Percentiles rank a stretch among this genome's conserved stretches.
Conservation (phyloP, 2,888 invertebrate genomes). For the Lamellibrachia columna region DNA sequence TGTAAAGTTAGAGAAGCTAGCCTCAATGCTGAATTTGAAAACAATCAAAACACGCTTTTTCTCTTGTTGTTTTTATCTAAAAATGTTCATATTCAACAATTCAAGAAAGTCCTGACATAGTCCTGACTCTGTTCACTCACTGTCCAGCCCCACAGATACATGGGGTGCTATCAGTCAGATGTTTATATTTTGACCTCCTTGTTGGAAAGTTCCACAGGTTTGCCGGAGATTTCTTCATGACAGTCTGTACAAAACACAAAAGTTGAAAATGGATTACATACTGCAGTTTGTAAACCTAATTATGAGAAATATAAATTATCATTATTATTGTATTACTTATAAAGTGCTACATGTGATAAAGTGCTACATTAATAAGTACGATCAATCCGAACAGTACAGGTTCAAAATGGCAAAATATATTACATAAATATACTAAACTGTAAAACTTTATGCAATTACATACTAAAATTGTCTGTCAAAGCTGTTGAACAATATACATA, state of each 20-base stretch:
- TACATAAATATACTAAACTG: too few species aligned
- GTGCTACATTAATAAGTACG: too few species aligned
- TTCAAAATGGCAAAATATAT: too few species aligned
- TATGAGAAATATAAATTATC: too few species aligned
- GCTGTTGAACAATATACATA: too few species aligned
- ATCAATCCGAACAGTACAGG: too few species aligned
- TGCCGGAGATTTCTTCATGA: conserved; percentile 52
- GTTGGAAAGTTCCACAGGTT: conserved; percentile 62
- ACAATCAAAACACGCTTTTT: not conserved
- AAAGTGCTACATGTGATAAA: too few species aligned
- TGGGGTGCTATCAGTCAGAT: conserved; percentile 61
- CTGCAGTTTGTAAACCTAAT: too few species aligned
- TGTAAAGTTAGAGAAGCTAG: not conserved
- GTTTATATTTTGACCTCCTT: conserved; percentile 61
- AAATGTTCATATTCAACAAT: not conserved
- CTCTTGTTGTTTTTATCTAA: not conserved
- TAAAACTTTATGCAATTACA: too few species aligned
- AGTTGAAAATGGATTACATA: too few species aligned
- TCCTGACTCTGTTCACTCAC: conserved; percentile 44
- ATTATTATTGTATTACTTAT: too few species aligned
- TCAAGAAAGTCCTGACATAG: not conserved
- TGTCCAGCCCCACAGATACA: conserved; percentile 66
- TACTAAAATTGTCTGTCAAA: too few species aligned
- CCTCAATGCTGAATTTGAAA: not conserved
- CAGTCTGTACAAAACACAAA: conserved; percentile 25